Evolutionary conservation across 2,797 vertebrate species (phyloP), one percentile per base, ranked within the genome.

Genomic region (Odontamblyopus rebecca): DNA sequence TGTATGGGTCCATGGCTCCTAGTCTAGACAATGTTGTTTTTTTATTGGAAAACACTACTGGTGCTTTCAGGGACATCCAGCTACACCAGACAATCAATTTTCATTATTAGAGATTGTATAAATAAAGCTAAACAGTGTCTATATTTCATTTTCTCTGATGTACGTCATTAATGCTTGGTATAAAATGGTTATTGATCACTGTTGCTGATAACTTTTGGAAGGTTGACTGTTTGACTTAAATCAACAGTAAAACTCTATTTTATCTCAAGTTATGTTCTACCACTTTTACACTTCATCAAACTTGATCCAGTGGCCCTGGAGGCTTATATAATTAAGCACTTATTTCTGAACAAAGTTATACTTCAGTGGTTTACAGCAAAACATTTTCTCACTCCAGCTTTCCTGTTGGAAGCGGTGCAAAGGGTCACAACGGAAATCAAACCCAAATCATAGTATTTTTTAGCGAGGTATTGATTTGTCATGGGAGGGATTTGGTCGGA

Each of bases 381-480:
- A 51, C 13, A 6, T 70, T 73, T 48, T 26, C 54, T 48, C 59
- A 67, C 61, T 53, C 19, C 57, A 51, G 70, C 23, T 64, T 71
- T 68, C 74, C 57, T 76, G 32, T 68, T 70, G 27, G 74, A 65
- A 72, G 23, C 2, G 73, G 84, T 84, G 89, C 80, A 83, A 82
- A 82, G 82, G 84, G 81, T 84, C 78, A 74, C 23, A 44, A 59
- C 30, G 29, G 16, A 82, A 77, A 80, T 67, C 63, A 67, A 80
- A 68, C 68, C 2, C 69, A 23, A 23, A 23, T 23, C 23, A 23
- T 23, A 56, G 26, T 12, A 61, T 71, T 61, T 78, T 78, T 79
- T 69, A 68, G 74, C 61, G 41, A 72, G 74, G 78, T 86, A 84
- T 82, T 85, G 77, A 89, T 87, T 87, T 35, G 84, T 79, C 82